Conservation (phyloP, 2,888 invertebrate species). For the Cryptocheilus praepositus region DNA sequence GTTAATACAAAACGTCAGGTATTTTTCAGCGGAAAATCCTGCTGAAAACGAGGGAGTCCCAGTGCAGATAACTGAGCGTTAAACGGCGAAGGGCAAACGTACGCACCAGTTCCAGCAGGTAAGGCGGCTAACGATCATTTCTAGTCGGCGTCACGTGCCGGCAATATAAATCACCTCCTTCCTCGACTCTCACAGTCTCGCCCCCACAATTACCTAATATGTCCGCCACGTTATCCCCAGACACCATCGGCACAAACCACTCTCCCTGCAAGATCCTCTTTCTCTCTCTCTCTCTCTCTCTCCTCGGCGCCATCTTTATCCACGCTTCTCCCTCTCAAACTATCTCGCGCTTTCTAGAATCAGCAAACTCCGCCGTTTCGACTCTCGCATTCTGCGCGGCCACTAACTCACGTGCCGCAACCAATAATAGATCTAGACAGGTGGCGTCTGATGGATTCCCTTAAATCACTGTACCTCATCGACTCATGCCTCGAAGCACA, state of each 20-base stretch:
- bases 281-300: constrained; percentile 20
- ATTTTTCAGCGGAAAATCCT: too few relatives aligned
- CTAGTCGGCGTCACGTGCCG: constrained; percentile 68
- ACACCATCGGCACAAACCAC: constrained; percentile 55
- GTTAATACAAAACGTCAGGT: too few relatives aligned
- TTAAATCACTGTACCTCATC: constrained; percentile 50
- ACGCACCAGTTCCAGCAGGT: constrained; percentile 22
- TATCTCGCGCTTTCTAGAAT: too few relatives aligned
- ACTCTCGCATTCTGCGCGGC: constrained; percentile 39
- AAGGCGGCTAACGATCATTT: constrained; percentile 69
- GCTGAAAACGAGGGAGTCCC: too few relatives aligned
- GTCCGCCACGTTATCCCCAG: constrained; percentile 64
- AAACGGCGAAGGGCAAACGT: constrained; percentile 6
- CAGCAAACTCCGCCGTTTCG: constrained; percentile 23
- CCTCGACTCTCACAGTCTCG: constrained; percentile 42
- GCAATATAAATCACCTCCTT: constrained; percentile 69
- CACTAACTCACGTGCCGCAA: constrained; percentile 59
- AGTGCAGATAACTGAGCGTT: too few relatives aligned
- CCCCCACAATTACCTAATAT: constrained; percentile 69
- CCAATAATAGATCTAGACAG: constrained; percentile 61
- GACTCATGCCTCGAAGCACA: constrained; percentile 4
- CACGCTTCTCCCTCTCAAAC: constrained; percentile 13
- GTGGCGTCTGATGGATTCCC: constrained; percentile 50
- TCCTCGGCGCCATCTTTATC: constrained; percentile 7
- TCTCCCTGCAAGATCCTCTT: constrained; percentile 28